Evolutionary conservation across 2,888 invertebrate species (phyloP).

Genomic region (Koerneria pararmatus): DNA sequence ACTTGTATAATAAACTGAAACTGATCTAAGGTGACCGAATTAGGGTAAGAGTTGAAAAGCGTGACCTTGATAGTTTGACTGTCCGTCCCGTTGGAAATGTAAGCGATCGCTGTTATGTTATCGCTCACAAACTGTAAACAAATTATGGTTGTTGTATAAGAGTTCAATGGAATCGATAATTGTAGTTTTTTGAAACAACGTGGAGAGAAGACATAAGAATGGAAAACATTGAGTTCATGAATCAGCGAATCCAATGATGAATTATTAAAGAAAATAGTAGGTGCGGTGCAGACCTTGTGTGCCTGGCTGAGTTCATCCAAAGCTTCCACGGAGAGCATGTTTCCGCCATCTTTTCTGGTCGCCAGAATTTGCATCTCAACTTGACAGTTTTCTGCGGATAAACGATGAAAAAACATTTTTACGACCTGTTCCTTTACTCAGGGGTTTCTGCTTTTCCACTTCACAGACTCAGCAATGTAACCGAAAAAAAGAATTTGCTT

Average conservation of each 20-base stretch:
- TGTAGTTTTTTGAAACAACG: too few species aligned
- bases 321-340: constrained; percentile 36
- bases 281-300: constrained; percentile 21
- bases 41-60: too few species aligned
- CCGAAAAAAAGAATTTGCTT: too few species aligned
- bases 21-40: too few species aligned
- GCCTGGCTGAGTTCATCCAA: constrained; percentile 42
- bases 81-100: too few species aligned
- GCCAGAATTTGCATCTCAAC: constrained; percentile 55
- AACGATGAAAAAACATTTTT: not conserved
- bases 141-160: too few species aligned
- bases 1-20: too few species aligned
- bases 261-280: not conserved
- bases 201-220: too few species aligned
- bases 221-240: too few species aligned
- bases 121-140: constrained; percentile 38
- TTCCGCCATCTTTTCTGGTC: constrained; percentile 46
- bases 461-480: too few species aligned
- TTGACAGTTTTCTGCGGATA: not conserved
- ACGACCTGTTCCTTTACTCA: not conserved
- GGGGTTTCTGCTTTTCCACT: not conserved
- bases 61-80: too few species aligned
- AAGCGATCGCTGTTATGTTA: constrained; percentile 32
- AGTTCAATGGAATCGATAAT: too few species aligned
- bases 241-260: not conserved